Evolutionary conservation across 2,888 invertebrate genomes (phyloP).

Genomic region (Stenurella melanura): DNA sequence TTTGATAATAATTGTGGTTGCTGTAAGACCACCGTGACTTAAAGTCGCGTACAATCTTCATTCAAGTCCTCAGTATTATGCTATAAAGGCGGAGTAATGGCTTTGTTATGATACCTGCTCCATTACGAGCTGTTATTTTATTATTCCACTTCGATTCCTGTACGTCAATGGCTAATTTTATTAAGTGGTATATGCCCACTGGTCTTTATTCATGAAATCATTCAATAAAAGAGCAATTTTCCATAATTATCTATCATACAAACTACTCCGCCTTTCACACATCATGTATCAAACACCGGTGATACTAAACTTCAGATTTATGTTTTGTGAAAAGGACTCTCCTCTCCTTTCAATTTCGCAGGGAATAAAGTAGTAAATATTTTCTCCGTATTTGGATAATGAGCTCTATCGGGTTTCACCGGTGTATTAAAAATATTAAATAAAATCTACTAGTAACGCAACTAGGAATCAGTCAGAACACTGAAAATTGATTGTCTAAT

Average conservation of each 20-base stretch:
- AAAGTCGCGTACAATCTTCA: slow-evolving; percentile 65
- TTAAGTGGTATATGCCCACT: slow-evolving; percentile 57
- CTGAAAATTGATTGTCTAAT: no score
- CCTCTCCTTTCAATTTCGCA: background rate
- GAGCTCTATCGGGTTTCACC: background rate
- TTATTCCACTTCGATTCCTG: slow-evolving; percentile 62
- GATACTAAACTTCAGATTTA: slow-evolving; percentile 29
- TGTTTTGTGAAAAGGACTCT: background rate
- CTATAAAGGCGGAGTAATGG: slow-evolving; percentile 71
- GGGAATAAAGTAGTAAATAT: background rate
- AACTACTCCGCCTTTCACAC: slow-evolving; percentile 49
- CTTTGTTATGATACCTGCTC: slow-evolving; percentile 69
- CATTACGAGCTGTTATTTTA: slow-evolving; percentile 65
- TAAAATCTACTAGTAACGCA: no score
- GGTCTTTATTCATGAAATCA: slow-evolving; percentile 52
- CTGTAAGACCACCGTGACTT: slow-evolving; percentile 60
- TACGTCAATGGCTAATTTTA: slow-evolving; percentile 58
- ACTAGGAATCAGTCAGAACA: no score
- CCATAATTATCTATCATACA: slow-evolving; percentile 51
- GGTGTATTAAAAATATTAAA: no score
- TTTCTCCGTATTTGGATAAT: background rate
- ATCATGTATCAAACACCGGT: slow-evolving; percentile 47
- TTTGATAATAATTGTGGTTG: slow-evolving; percentile 44
- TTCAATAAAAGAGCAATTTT: slow-evolving; percentile 54
- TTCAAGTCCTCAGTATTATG: slow-evolving; percentile 67